A percentile compares a stretch with the other conserved stretches of the same genome.
Evolutionary conservation across 2,797 vertebrate genomes (phyloP).

Genomic region (Notamacropus eugenii): DNA sequence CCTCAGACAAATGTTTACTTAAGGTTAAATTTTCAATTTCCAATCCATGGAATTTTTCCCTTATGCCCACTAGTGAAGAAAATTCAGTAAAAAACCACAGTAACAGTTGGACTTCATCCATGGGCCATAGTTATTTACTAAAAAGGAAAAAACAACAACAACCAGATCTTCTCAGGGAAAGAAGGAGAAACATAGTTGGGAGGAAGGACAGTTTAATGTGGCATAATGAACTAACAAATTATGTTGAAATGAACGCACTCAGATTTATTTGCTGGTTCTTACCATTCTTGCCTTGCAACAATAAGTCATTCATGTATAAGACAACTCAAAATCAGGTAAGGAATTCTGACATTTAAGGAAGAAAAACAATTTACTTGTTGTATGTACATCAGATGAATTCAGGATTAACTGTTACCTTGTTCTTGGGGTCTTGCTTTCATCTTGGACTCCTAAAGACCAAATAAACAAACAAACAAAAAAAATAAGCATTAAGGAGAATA

Average conservation of each 20-base stretch:
- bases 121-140: background rate
- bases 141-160: background rate
- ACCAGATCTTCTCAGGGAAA: background rate
- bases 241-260: background rate
- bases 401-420: slow-evolving; percentile 74
- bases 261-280: background rate
- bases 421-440: background rate
- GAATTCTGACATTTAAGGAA: accelerated
- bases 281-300: background rate
- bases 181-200: background rate
- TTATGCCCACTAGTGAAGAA: background rate
- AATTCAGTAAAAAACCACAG: background rate
- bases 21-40: background rate
- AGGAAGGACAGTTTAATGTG: background rate
- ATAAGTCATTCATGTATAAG: background rate
- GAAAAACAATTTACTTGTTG: slow-evolving; percentile 1
- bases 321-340: slow-evolving; percentile 9
- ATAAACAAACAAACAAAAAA: too few species aligned
- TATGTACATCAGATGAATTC: background rate
- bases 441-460: slow-evolving; percentile 78
- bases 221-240: background rate
- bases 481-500: slow-evolving; percentile 58
- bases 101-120: background rate
- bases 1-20: background rate
- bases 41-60: background rate